These are phyloP conservation scores for Chascanopsetta lugubris DNA, from an alignment of 2,113 vertebrate genomes.

Conservation along the genomic window DNA sequence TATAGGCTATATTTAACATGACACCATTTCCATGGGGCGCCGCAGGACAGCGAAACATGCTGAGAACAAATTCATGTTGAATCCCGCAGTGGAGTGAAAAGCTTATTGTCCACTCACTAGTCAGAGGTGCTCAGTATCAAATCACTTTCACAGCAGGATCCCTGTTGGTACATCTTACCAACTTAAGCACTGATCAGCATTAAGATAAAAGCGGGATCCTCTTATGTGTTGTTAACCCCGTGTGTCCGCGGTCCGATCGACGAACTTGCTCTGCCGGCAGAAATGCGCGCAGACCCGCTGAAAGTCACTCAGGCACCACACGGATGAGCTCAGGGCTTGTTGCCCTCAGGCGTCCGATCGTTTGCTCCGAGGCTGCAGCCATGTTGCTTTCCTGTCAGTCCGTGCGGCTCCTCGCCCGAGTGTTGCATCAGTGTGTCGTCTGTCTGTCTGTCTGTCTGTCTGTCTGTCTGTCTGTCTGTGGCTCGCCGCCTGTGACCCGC, in stretches of 20 bases:
- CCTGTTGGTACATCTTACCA: constrained; percentile 32
- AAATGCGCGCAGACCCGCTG: background rate
- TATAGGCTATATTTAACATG: constrained; percentile 27
- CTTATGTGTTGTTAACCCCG: constrained; percentile 23
- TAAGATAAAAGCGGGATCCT: constrained; percentile 41
- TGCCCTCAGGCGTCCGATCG: background rate
- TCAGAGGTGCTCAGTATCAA: constrained; percentile 53
- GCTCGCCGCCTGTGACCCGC: too few relatives aligned
- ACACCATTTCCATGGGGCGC: constrained; percentile 26
- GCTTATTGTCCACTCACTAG: constrained; percentile 39
- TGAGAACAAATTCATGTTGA: constrained; percentile 44
- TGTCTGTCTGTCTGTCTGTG: constrained; percentile 9
- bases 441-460: constrained; percentile 1
- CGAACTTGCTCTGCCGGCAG: background rate
- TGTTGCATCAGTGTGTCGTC: constrained; percentile 27
- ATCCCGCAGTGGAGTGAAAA: constrained; percentile 39
- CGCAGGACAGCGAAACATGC: constrained; percentile 4
- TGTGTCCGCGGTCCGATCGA: background rate
- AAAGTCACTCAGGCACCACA: background rate
- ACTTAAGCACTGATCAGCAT: constrained; percentile 30
- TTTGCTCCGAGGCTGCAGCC: constrained; percentile 28
- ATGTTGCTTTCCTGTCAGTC: constrained; percentile 50
- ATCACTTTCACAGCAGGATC: constrained; percentile 65
- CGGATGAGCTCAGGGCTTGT: background rate
- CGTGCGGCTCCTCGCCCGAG: constrained; percentile 32